Base-by-base conservation (phyloP, 2,797 vertebrate species). In the Danio albolineatus region DNA sequence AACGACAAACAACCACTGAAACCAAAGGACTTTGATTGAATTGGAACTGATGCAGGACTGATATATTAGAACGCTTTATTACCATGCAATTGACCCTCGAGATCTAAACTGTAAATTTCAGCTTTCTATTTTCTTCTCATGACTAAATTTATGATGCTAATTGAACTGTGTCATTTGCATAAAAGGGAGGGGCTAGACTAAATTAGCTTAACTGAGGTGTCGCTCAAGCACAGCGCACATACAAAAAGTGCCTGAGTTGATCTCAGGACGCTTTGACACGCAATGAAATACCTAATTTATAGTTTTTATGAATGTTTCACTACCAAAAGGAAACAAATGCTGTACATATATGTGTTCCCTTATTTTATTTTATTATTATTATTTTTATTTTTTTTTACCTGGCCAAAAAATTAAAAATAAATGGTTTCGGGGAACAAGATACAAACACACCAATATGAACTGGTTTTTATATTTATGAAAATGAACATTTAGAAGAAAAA, bases 311-410 rank as follows among this genome's bases (percentile, higher is more conserved):
- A 91, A 89, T 88, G 73, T 91, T 94, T 81, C 87, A 91, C 87
- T 90, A 92, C 89, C 84, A 91, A 85, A 90, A 89, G 84, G 91
- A 93, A 90, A 91, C 90, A 92, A 93, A 91, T 91, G 89, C 85
- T 95, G 93, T 94, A 94, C 91, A 93, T 95, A 93, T 95, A 93
- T 91, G 92, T 94, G 83, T 83, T 85, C 83, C 86, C 79, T 70
- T 82, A 38, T 46, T 56, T 65, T 61, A 51, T 39, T 59, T 49
- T 41, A 36, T 66, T n/a, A 28, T 62, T 79, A 9, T 73, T 62
- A 65, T 86, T 86, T 89, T 88, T 79, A 69, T 89, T 93, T 84
- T 87, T 91, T 91, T 90, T 85, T 82, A 91, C 86, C 85, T 90
- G 90, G 88, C 87, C 90, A 91, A 92, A 94, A 92, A 85, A 91